Evolutionary conservation across 2,797 vertebrate genomes (phyloP), one percentile per base, ranked within the genome.

Genomic region (Zenarchopterus dispar): DNA sequence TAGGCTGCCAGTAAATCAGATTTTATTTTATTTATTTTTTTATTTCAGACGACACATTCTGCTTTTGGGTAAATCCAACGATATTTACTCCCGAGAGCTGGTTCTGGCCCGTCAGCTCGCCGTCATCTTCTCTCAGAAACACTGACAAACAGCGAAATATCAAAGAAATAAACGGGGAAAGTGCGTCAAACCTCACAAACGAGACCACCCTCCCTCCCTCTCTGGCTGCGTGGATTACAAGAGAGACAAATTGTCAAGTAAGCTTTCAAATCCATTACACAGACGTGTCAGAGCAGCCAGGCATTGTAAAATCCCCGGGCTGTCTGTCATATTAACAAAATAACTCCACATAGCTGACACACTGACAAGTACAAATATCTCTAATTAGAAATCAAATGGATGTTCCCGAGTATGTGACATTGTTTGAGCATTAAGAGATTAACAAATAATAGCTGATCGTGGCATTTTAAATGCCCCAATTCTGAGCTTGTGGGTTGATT

Each of bases 271-370:
- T 68, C 23, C 43, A 22, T 23, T 6, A 26, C 36, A 50, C 54
- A 49, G 53, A 72, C 19, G 61, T 62, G 62, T 70, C 51, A 18
- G 56, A 65, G 73, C 81, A 74, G 73, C 61, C 65, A 73, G 58
- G 66, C 68, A 73, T 51, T 44, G 67, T 55, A 50, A 76, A 84
- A 74, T 72, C 63, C 61, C 46, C 10, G 0, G 13, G 44, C 41
- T 3, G 33, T 46, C 63, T 84, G 78, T 76, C 72, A 77, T 56
- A 74, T 75, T 63, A 76, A 76, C 64, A 49, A 53, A 62, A 70
- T 64, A 18, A 67, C 56, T 62, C 67, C 64, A 70, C 39, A 39
- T 2, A 44, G 41, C 51, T 49, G 69, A 82, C 73, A 73, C 67
- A 17, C 57, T 80, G 56, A 84, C 44, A 62, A 68, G 44, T 11